Percentiles rank a stretch among this genome's conserved stretches.
phyloP scores from a whole-genome alignment of 1,140 invertebrate species.

The Camponotus vicinus region DNA sequence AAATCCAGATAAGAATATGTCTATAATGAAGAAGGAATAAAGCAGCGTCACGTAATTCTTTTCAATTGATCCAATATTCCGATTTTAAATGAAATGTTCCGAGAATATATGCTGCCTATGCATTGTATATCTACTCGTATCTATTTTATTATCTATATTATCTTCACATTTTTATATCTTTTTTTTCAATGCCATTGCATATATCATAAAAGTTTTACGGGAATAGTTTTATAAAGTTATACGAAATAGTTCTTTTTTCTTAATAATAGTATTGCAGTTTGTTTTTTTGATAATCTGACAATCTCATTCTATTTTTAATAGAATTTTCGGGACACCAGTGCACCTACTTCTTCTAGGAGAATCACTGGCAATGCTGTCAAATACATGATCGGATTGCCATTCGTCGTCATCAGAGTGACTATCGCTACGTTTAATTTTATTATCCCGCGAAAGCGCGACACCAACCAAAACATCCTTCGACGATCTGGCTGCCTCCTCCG shows the following conservation, averaged over 20 bases:
- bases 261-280: neutral
- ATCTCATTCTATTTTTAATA: neutral
- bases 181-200: too few species aligned
- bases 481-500: slow-evolving; percentile 75
- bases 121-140: too few species aligned
- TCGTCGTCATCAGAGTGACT: slow-evolving; percentile 69
- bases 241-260: too few species aligned
- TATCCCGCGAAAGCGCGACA: slow-evolving; percentile 54
- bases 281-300: neutral
- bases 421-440: slow-evolving; percentile 62
- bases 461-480: slow-evolving; percentile 73
- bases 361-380: slow-evolving; percentile 65
- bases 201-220: neutral
- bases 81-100: too few species aligned
- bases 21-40: neutral
- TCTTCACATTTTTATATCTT: too few species aligned
- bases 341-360: slow-evolving; percentile 65
- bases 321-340: neutral
- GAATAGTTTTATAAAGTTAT: neutral
- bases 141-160: too few species aligned
- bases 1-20: neutral
- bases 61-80: too few species aligned
- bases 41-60: too few species aligned
- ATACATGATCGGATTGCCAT: slow-evolving; percentile 69
- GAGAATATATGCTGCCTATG: too few species aligned